Percentiles rank a stretch among this genome's conserved stretches.
Conservation (phyloP, 2,888 invertebrate species). For the Coleophora flavipennella region DNA sequence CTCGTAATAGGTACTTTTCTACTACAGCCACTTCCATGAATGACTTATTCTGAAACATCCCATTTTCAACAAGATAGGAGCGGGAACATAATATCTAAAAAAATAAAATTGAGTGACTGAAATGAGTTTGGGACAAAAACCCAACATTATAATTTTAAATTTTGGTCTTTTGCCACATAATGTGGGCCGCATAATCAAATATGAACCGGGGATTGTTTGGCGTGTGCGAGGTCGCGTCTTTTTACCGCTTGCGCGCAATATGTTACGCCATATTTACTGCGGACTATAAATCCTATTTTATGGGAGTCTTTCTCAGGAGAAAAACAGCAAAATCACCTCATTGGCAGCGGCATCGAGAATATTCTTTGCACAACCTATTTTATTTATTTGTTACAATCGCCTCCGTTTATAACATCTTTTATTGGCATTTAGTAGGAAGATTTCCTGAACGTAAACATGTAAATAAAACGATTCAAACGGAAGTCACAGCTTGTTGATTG, state of each 20-base stretch:
- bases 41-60: too few relatives aligned
- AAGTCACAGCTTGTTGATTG: neutral
- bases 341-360: conserved; percentile 27
- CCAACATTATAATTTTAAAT: too few relatives aligned
- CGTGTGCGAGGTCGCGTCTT: conserved; percentile 28
- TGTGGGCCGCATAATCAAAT: neutral
- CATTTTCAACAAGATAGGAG: too few relatives aligned
- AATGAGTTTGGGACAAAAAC: too few relatives aligned
- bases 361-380: conserved; percentile 20
- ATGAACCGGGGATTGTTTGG: too few relatives aligned
- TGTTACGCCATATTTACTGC: conserved; percentile 61
- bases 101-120: too few relatives aligned
- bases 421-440: conserved; percentile 27
- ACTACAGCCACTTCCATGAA: too few relatives aligned
- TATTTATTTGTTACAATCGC: conserved; percentile 36
- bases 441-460: too few relatives aligned
- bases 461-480: neutral
- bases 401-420: conserved; percentile 52
- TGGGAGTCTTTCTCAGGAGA: conserved; percentile 56
- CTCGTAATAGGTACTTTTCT: too few relatives aligned
- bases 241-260: conserved; percentile 48
- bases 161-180: neutral
- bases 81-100: too few relatives aligned
- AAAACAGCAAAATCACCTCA: conserved; percentile 28
- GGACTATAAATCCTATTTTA: conserved; percentile 61